phyloP scores from a whole-genome alignment of 2,888 invertebrate species.

The Subacronicta megacephala region DNA sequence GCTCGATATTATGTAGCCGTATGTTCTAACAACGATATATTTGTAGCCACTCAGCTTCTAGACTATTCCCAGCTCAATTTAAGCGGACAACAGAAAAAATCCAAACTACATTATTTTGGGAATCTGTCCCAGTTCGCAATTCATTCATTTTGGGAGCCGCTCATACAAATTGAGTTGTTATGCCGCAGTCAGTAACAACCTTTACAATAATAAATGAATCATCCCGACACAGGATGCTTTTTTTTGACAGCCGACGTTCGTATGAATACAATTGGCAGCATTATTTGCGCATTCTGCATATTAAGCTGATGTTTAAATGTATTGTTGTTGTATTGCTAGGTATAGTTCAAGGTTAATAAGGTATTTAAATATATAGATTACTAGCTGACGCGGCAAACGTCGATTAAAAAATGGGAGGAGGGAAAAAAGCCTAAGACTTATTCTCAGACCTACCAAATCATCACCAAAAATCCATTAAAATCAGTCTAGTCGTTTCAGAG shows the following conservation, averaged over 20 bases:
- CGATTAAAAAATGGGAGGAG: too few relatives aligned
- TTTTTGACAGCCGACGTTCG: conserved; percentile 43
- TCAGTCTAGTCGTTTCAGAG: too few relatives aligned
- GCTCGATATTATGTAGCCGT: too few relatives aligned
- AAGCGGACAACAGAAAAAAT: conserved; percentile 2
- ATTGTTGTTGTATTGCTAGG: background rate
- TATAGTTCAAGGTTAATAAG: too few relatives aligned
- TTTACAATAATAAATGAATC: conserved; percentile 60
- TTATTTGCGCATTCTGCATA: conserved; percentile 47
- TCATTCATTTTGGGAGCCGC: conserved; percentile 48
- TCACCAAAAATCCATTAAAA: too few relatives aligned
- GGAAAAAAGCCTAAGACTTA: too few relatives aligned
- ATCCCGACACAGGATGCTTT: conserved; percentile 37
- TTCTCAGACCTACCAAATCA: too few relatives aligned
- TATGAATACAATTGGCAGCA: conserved; percentile 46
- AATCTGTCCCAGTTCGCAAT: conserved; percentile 30
- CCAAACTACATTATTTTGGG: conserved; percentile 37
- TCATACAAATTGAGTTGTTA: conserved; percentile 59
- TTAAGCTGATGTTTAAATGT: conserved; percentile 39
- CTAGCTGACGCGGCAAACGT: too few relatives aligned
- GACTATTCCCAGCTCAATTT: conserved; percentile 11
- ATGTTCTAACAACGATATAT: too few relatives aligned
- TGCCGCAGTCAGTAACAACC: conserved; percentile 45
- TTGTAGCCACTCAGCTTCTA: background rate
- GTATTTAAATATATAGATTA: too few relatives aligned